Base-by-base conservation (phyloP, 2,888 invertebrate species). In the Agrotis clavis region DNA sequence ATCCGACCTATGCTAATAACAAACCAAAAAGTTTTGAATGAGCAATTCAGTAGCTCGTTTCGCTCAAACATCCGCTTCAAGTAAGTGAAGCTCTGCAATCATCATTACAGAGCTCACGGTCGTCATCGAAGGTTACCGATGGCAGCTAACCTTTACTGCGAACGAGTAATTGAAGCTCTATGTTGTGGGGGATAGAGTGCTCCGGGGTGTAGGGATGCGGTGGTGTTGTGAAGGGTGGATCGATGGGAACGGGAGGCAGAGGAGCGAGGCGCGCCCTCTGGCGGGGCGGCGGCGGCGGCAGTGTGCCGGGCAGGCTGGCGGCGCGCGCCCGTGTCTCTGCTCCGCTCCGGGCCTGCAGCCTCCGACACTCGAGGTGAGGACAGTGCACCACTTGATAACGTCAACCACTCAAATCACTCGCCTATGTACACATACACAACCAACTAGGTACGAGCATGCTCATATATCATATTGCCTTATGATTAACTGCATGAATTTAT, bases 241-340 rank as follows among this genome's bases (percentile, higher is more conserved):
- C 95, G 95, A 95, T 95, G 93, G 88, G 83, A 78, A 87, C 82
- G 90, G 88, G 90, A 83, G 88, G 86, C 77, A 74, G 85, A 75
- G 62, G 79, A 45, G 76, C 59, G 86, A 74, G 87, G 85, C 84
- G 89, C 90, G 92, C 89, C 92, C 91, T 89, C 92, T 91, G 83
- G 85, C 86, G 90, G 50, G 21, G 19, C 62, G 77, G 60, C 84
- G 80, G 84, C 68, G 80, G 82, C 86, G 88, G 74, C 92, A 94
- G 93, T 93, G 87, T 88, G 92, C 91, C 88, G 87, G 89, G 86
- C 87, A 84, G 84, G 77, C 86, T 86, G 89, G 83, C 88, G 89
- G 85, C 88, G 91, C 82, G 81, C 88, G 90, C 88, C 86, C 90
- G 95, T 91, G 90, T 90, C 85, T 80, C 75, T 68, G 74, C 35